Percentiles rank a stretch among this genome's conserved stretches.
These are phyloP conservation scores for Ceraclea dissimilis DNA, from an alignment of 2,888 invertebrate genomes.

Conservation along the genomic window DNA sequence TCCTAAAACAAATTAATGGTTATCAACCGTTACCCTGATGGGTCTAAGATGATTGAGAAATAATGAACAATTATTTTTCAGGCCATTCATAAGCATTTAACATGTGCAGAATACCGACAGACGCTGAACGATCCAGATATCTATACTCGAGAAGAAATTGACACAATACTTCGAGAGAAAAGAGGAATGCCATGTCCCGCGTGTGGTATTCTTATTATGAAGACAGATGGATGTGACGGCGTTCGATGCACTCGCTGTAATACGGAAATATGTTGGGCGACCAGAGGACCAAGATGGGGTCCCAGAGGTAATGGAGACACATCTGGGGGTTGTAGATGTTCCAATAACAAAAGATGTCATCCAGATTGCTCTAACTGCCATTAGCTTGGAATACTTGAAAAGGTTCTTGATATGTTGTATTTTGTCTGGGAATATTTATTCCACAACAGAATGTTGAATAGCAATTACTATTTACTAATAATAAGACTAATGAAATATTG, in stretches of 20 bases:
- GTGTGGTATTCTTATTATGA: constrained; percentile 31
- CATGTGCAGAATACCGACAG: neutral
- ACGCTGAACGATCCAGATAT: neutral
- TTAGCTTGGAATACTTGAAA: too few relatives aligned
- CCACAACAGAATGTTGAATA: too few relatives aligned
- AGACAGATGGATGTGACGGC: constrained; percentile 77
- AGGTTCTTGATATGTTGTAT: too few relatives aligned
- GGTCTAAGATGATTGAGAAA: too few relatives aligned
- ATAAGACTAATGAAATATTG: too few relatives aligned
- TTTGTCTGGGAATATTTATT: too few relatives aligned
- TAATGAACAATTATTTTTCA: too few relatives aligned
- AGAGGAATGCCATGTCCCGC: neutral
- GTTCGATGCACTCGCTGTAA: constrained; percentile 62
- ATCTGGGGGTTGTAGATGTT: constrained; percentile 63
- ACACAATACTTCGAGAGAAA: too few relatives aligned
- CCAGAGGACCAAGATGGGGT: constrained; percentile 50
- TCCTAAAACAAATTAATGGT: too few relatives aligned
- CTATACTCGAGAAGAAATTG: too few relatives aligned
- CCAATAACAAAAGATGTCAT: constrained; percentile 58
- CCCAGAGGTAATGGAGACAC: constrained; percentile 59
- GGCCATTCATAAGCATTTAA: neutral
- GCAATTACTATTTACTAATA: too few relatives aligned
- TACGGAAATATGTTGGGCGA: constrained; percentile 76
- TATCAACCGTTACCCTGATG: too few relatives aligned
- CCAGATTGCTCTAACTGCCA: constrained; percentile 6